Conservation (phyloP, 1,140 invertebrate species). For the Dinoponera quadriceps region DNA sequence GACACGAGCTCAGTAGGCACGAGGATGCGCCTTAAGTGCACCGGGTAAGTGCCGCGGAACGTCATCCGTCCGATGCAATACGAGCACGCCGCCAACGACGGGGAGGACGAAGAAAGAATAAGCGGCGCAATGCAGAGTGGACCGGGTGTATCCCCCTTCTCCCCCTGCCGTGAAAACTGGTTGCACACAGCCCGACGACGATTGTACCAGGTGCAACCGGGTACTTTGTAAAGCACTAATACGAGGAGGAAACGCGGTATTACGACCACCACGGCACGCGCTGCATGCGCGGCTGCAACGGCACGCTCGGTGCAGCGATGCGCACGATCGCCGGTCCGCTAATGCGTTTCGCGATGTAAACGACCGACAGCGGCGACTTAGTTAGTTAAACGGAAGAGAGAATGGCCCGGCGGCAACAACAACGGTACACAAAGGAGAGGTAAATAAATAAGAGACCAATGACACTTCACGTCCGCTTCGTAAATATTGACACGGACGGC, state of each 20-base stretch:
- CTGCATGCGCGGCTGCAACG: constrained; percentile 33
- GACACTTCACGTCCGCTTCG: too few species aligned
- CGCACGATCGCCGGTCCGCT: constrained; percentile 39
- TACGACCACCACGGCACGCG: constrained; percentile 50
- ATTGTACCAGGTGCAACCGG: constrained; percentile 52
- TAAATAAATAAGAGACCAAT: too few species aligned
- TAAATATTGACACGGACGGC: too few species aligned
- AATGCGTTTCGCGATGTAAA: constrained; percentile 63
- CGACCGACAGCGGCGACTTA: constrained; percentile 10
- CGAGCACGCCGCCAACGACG: not conserved
- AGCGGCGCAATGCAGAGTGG: too few species aligned
- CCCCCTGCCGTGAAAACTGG: constrained; percentile 43
- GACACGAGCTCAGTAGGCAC: constrained; percentile 40
- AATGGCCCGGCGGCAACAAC: too few species aligned
- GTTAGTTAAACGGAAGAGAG: not conserved
- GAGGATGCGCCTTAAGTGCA: constrained; percentile 71
- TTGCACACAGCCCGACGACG: constrained; percentile 17
- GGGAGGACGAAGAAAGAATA: too few species aligned
- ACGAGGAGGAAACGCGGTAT: constrained; percentile 48
- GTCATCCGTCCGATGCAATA: constrained; percentile 13
- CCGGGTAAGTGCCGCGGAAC: constrained; percentile 45
- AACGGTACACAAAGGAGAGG: too few species aligned
- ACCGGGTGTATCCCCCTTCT: too few species aligned
- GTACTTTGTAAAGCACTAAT: constrained; percentile 58
- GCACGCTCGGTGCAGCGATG: constrained; percentile 52